phyloP scores from a whole-genome alignment of 2,888 invertebrate species.

The Drosophila vallismaia region DNA sequence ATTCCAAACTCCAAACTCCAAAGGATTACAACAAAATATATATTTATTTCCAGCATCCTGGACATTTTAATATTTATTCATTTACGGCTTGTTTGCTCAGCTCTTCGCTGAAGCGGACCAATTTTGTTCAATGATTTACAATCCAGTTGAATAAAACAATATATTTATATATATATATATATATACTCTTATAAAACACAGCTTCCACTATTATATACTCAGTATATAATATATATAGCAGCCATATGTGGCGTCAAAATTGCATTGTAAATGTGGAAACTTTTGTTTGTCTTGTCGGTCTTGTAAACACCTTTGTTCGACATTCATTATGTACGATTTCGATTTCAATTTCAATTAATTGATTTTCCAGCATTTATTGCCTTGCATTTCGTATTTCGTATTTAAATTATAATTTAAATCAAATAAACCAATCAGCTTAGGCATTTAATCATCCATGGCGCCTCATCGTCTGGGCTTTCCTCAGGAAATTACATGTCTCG shows the following conservation, averaged over 20 bases:
- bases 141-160: conserved; percentile 11
- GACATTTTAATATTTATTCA: conserved; percentile 65
- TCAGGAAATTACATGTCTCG: not conserved
- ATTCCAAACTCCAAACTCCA: not conserved
- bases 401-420: not conserved
- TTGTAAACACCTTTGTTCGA: conserved; percentile 51
- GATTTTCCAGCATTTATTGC: conserved; percentile 22
- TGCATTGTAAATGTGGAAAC: conserved; percentile 43
- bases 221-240: not conserved
- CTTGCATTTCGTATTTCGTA: too few relatives aligned
- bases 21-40: conserved; percentile 11
- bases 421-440: not conserved
- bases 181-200: too few relatives aligned
- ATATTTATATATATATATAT: conserved; percentile 1
- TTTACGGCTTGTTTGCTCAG: conserved; percentile 47
- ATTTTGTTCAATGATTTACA: not conserved
- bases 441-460: not conserved
- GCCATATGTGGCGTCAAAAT: conserved; percentile 41
- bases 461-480: not conserved
- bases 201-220: not conserved
- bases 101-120: conserved; percentile 24
- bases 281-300: conserved; percentile 39
- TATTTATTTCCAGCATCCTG: conserved; percentile 17
- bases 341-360: conserved; percentile 42
- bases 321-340: conserved; percentile 49